Evolutionary conservation across 2,113 vertebrate genomes (phyloP).

Genomic region (Pseudopodoces humilis): DNA sequence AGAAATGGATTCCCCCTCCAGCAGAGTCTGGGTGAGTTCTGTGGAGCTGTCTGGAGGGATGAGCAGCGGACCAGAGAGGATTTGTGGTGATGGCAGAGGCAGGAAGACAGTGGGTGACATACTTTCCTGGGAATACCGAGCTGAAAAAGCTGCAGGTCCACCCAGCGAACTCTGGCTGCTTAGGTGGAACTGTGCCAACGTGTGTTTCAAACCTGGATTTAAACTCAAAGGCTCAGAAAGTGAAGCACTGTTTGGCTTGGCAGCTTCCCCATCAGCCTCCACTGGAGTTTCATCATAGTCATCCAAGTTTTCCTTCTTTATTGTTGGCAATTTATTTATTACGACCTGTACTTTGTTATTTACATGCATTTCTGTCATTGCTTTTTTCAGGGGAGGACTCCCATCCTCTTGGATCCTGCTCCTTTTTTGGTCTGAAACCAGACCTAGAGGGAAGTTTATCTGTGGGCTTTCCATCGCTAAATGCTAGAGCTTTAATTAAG

Average conservation of each 20-base stretch:
- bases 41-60: slow-evolving; percentile 97
- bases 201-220: slow-evolving; percentile 96
- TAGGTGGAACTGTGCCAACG: slow-evolving; percentile 94
- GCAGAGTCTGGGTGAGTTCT: slow-evolving; percentile 90
- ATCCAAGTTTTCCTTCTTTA: slow-evolving; percentile 89
- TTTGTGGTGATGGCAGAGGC: slow-evolving; percentile 88
- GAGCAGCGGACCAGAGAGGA: slow-evolving; percentile 90
- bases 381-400: slow-evolving; percentile 89
- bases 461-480: slow-evolving; percentile 86
- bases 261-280: slow-evolving; percentile 64
- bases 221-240: slow-evolving; percentile 86
- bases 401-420: slow-evolving; percentile 78
- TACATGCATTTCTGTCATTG: slow-evolving; percentile 86
- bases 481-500: slow-evolving; percentile 50
- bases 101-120: slow-evolving; percentile 83
- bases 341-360: slow-evolving; percentile 79
- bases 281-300: slow-evolving; percentile 76
- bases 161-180: slow-evolving; percentile 97
- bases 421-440: slow-evolving; percentile 77
- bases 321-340: slow-evolving; percentile 79
- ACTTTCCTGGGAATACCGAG: slow-evolving; percentile 88
- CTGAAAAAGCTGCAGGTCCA: slow-evolving; percentile 95
- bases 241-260: slow-evolving; percentile 70
- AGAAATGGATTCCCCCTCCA: slow-evolving; percentile 96
- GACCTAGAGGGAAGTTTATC: slow-evolving; percentile 74